Percentiles rank a stretch among this genome's conserved stretches.
Evolutionary conservation across 2,113 vertebrate species (phyloP).

Genomic region (Charadrius vociferus): DNA sequence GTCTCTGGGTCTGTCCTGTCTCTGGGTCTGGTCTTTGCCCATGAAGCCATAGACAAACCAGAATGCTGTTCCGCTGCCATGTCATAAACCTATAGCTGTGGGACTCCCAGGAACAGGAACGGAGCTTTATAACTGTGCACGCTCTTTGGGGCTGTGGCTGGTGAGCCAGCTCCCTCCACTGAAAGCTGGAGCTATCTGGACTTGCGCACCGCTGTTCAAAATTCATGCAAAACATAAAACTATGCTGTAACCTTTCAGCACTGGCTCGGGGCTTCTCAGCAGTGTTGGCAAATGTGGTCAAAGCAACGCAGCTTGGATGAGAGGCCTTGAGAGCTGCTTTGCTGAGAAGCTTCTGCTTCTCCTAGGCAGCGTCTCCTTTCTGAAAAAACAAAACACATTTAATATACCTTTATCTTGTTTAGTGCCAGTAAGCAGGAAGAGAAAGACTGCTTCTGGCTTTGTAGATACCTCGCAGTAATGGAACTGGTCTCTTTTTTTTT

Average conservation of each 20-base stretch:
- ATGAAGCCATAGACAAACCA: neutral
- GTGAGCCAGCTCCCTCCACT: neutral
- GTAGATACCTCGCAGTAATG: neutral
- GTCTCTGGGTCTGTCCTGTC: neutral
- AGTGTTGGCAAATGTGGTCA: neutral
- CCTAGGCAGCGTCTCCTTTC: neutral
- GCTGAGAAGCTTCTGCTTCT: neutral
- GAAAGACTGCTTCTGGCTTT: neutral
- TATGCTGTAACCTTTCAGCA: neutral
- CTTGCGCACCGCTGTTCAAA: neutral
- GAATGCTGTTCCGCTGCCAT: neutral
- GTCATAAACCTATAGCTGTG: neutral
- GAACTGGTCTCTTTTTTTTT: neutral
- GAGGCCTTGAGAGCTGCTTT: neutral
- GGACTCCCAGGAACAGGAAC: neutral
- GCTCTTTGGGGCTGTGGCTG: neutral
- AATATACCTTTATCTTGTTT: neutral
- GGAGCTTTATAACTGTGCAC: neutral
- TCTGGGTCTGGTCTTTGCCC: neutral
- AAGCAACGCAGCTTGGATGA: neutral
- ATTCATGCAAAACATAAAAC: neutral
- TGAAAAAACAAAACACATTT: neutral
- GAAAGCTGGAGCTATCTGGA: neutral
- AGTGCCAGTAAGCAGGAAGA: neutral
- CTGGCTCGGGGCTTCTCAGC: neutral